Conservation (phyloP, 2,797 vertebrate genomes). For the Acridotheres tristis region DNA sequence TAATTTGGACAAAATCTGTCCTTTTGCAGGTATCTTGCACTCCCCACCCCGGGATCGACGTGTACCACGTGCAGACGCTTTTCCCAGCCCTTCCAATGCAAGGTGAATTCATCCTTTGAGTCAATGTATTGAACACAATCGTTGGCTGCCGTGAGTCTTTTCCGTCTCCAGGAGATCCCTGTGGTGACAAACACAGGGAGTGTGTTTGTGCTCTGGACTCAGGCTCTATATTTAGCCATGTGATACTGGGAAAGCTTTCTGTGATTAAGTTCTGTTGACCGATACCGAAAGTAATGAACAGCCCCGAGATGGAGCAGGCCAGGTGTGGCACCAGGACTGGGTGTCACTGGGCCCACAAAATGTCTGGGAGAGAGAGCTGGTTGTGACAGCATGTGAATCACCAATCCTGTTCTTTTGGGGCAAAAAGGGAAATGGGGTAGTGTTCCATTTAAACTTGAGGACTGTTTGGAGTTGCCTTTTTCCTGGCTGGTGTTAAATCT, state of each 20-base stretch:
- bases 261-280: slow-evolving; percentile 47
- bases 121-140: not conserved
- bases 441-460: not conserved
- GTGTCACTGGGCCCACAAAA: not conserved
- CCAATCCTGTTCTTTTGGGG: not conserved
- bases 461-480: not conserved
- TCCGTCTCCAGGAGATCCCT: not conserved
- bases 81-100: not conserved
- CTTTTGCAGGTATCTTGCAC: rapidly evolving
- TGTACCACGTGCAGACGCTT: rapidly evolving
- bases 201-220: not conserved
- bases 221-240: slow-evolving; percentile 26
- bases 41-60: rapidly evolving
- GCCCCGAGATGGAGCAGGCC: not conserved
- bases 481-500: not conserved
- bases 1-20: not conserved
- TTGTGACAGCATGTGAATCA: not conserved
- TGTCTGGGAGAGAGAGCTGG: not conserved
- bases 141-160: not conserved
- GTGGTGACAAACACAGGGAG: slow-evolving; percentile 17
- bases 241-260: not conserved
- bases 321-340: not conserved
- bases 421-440: not conserved
- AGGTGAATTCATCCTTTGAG: not conserved
- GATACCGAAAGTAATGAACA: not conserved